These are phyloP conservation scores for Doryteuthis pealeii DNA, from an alignment of 1,140 invertebrate genomes.

Conservation along the genomic window DNA sequence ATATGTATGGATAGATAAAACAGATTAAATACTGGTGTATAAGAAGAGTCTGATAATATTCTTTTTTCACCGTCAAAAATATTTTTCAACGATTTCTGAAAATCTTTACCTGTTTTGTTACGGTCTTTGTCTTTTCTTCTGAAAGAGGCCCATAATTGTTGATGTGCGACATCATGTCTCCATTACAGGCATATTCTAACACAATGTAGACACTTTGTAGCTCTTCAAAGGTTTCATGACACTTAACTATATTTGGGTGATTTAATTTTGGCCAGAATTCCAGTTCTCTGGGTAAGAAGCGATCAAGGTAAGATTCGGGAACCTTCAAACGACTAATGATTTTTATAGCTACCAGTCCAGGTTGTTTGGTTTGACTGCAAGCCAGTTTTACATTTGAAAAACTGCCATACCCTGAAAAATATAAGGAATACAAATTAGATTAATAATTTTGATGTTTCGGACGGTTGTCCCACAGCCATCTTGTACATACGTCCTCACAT, in stretches of 20 bases:
- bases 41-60: too few species aligned
- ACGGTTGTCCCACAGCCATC: too few species aligned
- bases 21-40: too few species aligned
- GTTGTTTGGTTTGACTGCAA: neutral
- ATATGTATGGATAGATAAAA: too few species aligned
- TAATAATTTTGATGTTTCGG: too few species aligned
- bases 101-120: neutral
- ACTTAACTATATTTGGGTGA: neutral
- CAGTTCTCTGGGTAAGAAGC: neutral
- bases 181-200: neutral
- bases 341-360: neutral
- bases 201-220: neutral
- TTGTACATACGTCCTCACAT: too few species aligned
- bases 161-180: neutral
- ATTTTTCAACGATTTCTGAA: too few species aligned
- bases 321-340: neutral
- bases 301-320: neutral
- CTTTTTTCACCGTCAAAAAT: too few species aligned
- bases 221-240: neutral
- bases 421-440: too few species aligned
- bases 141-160: neutral
- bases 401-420: neutral
- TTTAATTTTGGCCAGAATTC: neutral
- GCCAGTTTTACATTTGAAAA: neutral
- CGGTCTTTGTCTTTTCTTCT: neutral